Evolutionary conservation across 2,797 vertebrate species (phyloP).

Genomic region (Staurois parvus): DNA sequence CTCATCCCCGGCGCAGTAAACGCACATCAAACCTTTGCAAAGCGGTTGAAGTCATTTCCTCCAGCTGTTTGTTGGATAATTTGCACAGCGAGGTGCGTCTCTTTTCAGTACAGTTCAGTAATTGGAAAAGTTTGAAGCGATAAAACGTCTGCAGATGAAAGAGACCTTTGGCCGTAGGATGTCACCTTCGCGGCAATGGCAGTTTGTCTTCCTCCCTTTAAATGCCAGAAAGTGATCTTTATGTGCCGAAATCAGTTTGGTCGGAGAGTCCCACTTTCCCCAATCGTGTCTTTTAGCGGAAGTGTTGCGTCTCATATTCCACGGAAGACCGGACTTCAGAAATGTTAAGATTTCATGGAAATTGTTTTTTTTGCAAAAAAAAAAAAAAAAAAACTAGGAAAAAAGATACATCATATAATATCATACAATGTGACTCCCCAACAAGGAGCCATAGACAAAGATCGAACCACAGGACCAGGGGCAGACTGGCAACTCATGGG

Average conservation of each 20-base stretch:
- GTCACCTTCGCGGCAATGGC: neutral
- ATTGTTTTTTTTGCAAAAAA: neutral
- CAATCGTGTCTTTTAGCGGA: neutral
- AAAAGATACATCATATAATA: neutral
- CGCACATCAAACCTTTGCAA: conserved; percentile 43
- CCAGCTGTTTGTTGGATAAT: conserved; percentile 65
- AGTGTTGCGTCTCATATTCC: neutral
- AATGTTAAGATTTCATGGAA: no score
- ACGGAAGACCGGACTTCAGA: neutral
- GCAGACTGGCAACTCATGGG: no score
- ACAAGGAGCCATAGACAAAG: no score
- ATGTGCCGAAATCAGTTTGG: neutral
- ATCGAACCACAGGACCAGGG: no score
- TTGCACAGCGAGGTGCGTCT: conserved; percentile 65
- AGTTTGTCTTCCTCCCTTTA: neutral
- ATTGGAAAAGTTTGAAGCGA: conserved; percentile 14
- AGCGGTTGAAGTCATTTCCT: conserved; percentile 65
- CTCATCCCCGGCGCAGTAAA: conserved; percentile 34
- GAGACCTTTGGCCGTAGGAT: neutral
- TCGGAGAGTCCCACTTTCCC: neutral
- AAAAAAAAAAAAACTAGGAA: neutral
- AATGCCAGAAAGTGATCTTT: neutral
- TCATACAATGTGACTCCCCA: no score
- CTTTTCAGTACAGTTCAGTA: conserved; percentile 20
- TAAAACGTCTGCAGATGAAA: conserved; percentile 22